Conservation (phyloP, 2,797 vertebrate genomes). For the Loriculus beryllinus region DNA sequence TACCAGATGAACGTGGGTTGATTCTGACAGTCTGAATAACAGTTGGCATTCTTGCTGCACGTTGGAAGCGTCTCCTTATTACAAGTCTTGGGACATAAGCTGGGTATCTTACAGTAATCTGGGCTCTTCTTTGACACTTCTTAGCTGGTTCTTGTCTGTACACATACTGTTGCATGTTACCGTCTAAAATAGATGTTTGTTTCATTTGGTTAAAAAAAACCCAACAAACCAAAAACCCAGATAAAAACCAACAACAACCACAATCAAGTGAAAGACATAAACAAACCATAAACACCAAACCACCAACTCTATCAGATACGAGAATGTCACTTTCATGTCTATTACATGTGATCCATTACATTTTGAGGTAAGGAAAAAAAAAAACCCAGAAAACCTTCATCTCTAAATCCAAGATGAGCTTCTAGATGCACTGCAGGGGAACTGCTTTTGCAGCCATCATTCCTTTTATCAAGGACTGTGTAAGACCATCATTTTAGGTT, state of each 20-base stretch:
- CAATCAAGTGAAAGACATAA: not conserved
- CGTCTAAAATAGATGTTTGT: slow-evolving; percentile 74
- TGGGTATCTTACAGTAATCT: slow-evolving; percentile 52
- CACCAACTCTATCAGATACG: not conserved
- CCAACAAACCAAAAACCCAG: not conserved
- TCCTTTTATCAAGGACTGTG: not conserved
- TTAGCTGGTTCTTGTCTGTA: slow-evolving; percentile 80
- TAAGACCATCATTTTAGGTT: not conserved
- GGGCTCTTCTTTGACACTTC: slow-evolving; percentile 75
- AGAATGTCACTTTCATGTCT: rapidly evolving
- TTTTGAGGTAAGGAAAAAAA: not conserved
- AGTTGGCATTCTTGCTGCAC: slow-evolving; percentile 12
- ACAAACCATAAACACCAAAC: not conserved
- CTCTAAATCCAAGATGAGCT: not conserved
- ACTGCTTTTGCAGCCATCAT: not conserved
- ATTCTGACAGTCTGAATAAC: slow-evolving; percentile 63
- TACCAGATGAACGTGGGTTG: slow-evolving; percentile 29
- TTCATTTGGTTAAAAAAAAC: not conserved
- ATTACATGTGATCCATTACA: too few relatives aligned
- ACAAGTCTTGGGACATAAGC: slow-evolving; percentile 61
- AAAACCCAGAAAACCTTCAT: not conserved
- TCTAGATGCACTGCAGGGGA: not conserved
- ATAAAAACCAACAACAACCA: not conserved
- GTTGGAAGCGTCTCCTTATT: slow-evolving; percentile 69
- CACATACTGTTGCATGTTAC: slow-evolving; percentile 87